Evolutionary conservation across 2,797 vertebrate species (phyloP), one percentile per base, ranked within the genome.

Genomic region (Clarias laeviceps): DNA sequence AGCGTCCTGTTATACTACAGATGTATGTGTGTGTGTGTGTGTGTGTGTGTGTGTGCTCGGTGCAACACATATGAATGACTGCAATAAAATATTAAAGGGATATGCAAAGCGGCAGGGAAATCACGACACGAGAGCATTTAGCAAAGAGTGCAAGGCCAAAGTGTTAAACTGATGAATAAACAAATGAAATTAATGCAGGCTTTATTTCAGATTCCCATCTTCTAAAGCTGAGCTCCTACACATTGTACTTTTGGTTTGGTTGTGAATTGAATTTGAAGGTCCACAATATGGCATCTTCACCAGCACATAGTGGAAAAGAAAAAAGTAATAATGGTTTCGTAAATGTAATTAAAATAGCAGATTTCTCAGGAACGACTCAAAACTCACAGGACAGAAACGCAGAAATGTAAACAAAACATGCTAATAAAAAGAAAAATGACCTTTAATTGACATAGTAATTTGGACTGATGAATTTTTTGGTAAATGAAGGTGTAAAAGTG

Each of bases 31-130:
- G 87, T 45, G 40, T 50, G 45, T 50, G 45, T 40, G 40, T 40
- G 40, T 40, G 40, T 50, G 45, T 50, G 45, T 50, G 45, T 50
- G 45, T 12, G 45, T 50, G 87, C 84, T 92, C 88, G 85, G 89
- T 90, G 90, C 79, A 81, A 82, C 90, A 90, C 90, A 92, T 93
- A 93, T 93, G 93, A 94, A 94, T 92, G 89, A 92, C 93, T 93
- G 92, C 93, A 92, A 93, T 95, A 90, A 93, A 94, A 94, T 94
- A 94, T 95, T 94, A 94, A 94, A 93, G 90, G 89, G 88, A 92
- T 93, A 94, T 93, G 94, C 87, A 93, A 93, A 94, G 87, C 84
- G 91, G 89, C 87, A 82, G 69, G 86, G 89, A 87, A 82, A 88
- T 88, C 86, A 85, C 83, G 80, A 87, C 40, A 34, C 56, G 82